phyloP scores from a whole-genome alignment of 2,113 vertebrate species.

The Zosterops hypoxanthus region DNA sequence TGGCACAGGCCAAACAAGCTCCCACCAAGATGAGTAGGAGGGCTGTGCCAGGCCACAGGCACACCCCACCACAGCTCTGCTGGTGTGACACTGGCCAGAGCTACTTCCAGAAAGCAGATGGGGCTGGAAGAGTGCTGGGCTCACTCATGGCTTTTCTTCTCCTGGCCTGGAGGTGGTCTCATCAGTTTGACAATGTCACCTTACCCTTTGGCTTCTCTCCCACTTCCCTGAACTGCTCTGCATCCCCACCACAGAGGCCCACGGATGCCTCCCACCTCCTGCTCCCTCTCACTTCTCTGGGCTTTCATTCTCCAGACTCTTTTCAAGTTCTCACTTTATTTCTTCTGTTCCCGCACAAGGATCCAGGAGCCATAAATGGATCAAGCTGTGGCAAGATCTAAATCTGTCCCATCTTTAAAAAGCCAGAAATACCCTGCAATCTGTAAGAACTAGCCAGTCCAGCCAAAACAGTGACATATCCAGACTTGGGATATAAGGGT shows the following conservation, averaged over 20 bases:
- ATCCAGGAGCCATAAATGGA: neutral
- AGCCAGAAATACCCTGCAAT: neutral
- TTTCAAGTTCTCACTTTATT: neutral
- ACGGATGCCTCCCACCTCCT: fast-evolving
- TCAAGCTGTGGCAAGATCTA: neutral
- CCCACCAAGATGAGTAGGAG: neutral
- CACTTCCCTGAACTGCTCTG: neutral
- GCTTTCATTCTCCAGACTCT: neutral
- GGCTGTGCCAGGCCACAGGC: neutral
- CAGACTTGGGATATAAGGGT: neutral
- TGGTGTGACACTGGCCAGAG: neutral
- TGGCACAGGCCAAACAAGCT: neutral
- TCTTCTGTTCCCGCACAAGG: neutral
- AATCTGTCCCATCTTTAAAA: neutral
- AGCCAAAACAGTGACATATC: neutral
- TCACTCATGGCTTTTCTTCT: neutral
- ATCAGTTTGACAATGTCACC: neutral
- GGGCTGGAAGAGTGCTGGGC: neutral
- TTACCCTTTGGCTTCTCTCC: neutral
- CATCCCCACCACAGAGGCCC: neutral
- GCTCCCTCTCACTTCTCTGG: neutral
- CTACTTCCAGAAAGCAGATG: neutral
- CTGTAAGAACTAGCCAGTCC: neutral
- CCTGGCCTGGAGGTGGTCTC: neutral
- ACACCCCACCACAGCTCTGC: neutral